A percentile compares a stretch with the other conserved stretches of the same genome.
These are phyloP conservation scores for Papilio protenor DNA, from an alignment of 2,888 invertebrate genomes.

Conservation along the genomic window DNA sequence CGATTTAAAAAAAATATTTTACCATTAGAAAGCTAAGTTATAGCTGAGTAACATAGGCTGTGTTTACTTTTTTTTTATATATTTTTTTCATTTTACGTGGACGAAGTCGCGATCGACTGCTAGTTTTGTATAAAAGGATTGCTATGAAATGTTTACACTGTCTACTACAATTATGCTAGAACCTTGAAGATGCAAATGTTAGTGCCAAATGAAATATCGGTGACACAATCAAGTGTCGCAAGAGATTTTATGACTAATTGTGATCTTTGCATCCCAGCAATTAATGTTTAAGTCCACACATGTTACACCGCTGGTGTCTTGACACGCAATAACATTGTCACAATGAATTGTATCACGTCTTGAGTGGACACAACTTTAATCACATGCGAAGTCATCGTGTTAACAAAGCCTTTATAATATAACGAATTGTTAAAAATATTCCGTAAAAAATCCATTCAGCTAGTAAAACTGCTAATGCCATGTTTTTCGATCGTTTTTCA, in stretches of 20 bases:
- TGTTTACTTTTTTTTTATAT: no score
- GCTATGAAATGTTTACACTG: neutral
- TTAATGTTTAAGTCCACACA: conserved; percentile 26
- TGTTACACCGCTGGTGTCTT: neutral
- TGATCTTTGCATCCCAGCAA: conserved; percentile 12
- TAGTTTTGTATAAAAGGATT: neutral
- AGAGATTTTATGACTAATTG: conserved; percentile 25
- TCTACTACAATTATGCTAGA: neutral
- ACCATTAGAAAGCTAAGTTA: no score
- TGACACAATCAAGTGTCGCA: conserved; percentile 34
- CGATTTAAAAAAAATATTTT: no score
- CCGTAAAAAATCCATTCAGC: neutral
- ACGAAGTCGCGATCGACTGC: no score
- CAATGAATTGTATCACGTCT: conserved; percentile 17
- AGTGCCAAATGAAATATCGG: neutral
- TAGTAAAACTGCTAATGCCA: neutral
- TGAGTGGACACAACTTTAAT: conserved; percentile 30
- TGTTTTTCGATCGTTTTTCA: neutral
- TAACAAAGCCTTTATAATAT: conserved; percentile 19
- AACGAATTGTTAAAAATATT: conserved; percentile 18
- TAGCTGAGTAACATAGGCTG: no score
- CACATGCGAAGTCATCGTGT: conserved; percentile 25
- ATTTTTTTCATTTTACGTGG: no score
- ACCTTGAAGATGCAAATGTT: neutral
- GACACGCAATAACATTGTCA: conserved; percentile 6